Percentiles rank a stretch among this genome's conserved stretches.
Evolutionary conservation across 2,888 invertebrate species (phyloP).

Genomic region (Aethes cnicana): DNA sequence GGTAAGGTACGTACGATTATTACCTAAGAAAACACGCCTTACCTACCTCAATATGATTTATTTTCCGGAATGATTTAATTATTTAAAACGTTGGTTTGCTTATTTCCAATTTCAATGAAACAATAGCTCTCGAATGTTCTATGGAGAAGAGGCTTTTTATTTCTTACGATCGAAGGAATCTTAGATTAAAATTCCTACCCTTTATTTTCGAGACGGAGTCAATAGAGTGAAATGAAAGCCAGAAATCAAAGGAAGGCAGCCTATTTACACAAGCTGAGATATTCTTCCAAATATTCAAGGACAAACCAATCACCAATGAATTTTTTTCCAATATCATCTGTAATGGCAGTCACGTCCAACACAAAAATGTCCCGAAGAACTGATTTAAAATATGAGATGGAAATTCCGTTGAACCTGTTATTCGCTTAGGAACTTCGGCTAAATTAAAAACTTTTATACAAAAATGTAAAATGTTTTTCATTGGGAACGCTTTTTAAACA

Average conservation of each 20-base stretch:
- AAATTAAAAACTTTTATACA: too few relatives aligned
- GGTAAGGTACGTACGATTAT: too few relatives aligned
- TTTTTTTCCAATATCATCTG: conserved; percentile 14
- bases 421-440: too few relatives aligned
- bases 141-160: conserved; percentile 38
- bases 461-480: too few relatives aligned
- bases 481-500: too few relatives aligned
- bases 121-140: conserved; percentile 8
- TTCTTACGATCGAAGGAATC: conserved; percentile 42
- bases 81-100: conserved; percentile 7
- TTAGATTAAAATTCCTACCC: conserved; percentile 62
- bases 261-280: conserved; percentile 47
- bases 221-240: conserved; percentile 63
- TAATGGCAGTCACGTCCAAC: conserved; percentile 17
- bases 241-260: conserved; percentile 53
- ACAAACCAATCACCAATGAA: conserved; percentile 22
- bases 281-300: conserved; percentile 32
- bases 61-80: conserved; percentile 1
- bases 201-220: conserved; percentile 56
- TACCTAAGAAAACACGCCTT: too few relatives aligned
- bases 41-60: too few relatives aligned
- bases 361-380: conserved; percentile 4
- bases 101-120: conserved; percentile 6
- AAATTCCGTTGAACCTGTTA: neutral
- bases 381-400: neutral